Percentiles rank a stretch among this genome's conserved stretches.
Evolutionary conservation across 2,888 invertebrate species (phyloP).

Genomic region (Melanostoma mellinum): DNA sequence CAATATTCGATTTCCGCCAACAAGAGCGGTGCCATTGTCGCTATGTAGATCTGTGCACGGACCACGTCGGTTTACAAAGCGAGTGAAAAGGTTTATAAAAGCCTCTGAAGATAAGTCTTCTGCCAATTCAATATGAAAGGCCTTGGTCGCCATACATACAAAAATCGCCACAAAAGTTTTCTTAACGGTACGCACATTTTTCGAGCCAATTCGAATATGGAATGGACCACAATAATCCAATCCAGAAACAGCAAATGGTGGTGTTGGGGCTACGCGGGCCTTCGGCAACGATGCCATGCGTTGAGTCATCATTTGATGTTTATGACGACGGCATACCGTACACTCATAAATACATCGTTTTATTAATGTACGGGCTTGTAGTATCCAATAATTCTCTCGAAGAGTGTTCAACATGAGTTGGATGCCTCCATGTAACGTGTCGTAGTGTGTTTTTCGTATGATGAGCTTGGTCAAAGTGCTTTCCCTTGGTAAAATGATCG

Average conservation of each 20-base stretch:
- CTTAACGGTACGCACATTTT: not conserved
- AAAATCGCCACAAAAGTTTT: conserved; percentile 14
- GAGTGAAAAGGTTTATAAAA: conserved; percentile 17
- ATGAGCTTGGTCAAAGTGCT: not conserved
- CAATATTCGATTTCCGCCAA: too few relatives aligned
- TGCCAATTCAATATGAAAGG: not conserved
- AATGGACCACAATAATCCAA: conserved; percentile 12
- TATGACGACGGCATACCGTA: too few relatives aligned
- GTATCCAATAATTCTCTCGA: too few relatives aligned
- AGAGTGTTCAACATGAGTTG: too few relatives aligned
- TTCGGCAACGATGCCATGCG: conserved; percentile 17
- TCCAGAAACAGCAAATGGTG: not conserved
- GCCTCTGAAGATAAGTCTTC: conserved; percentile 29
- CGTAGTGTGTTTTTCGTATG: not conserved
- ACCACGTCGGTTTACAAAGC: conserved; percentile 12
- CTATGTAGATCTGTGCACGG: conserved; percentile 25
- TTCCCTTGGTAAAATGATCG: conserved; percentile 1
- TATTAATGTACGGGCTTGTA: too few relatives aligned
- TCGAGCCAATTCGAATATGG: not conserved
- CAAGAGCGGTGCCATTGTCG: conserved; percentile 31
- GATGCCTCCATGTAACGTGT: not conserved
- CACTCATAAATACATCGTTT: too few relatives aligned
- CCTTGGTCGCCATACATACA: not conserved
- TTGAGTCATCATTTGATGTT: not conserved
- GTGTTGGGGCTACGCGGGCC: not conserved